Evolutionary conservation across 92 coral and sea anemone genomes (phyloP).

Genomic region (Epizoanthus stellaris): DNA sequence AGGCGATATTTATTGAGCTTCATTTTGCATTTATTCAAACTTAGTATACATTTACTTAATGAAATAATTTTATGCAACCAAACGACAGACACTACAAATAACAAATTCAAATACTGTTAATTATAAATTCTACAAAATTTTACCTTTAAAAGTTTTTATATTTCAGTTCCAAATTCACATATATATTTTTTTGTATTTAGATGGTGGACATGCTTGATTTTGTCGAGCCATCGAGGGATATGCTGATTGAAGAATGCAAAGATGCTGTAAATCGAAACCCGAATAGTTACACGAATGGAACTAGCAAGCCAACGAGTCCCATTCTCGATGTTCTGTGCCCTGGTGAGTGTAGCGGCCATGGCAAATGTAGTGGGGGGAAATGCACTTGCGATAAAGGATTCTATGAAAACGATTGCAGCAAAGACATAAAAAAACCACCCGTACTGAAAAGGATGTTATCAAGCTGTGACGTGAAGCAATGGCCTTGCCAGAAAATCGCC

Average conservation of each 20-base stretch:
- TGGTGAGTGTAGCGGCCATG: neutral
- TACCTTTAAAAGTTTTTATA: too few species aligned
- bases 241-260: neutral
- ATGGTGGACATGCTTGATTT: neutral
- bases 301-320: neutral
- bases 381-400: neutral
- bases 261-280: neutral
- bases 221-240: neutral
- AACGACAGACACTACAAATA: too few species aligned
- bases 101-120: too few species aligned
- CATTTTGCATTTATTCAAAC: too few species aligned
- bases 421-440: neutral
- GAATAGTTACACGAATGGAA: neutral
- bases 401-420: slow-evolving; percentile 7
- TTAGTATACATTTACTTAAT: too few species aligned
- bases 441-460: neutral
- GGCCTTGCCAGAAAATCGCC: slow-evolving; percentile 1
- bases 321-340: neutral
- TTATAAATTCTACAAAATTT: too few species aligned
- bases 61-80: too few species aligned
- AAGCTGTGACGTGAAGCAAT: neutral
- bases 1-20: too few species aligned
- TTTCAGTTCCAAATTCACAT: too few species aligned
- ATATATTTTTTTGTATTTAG: neutral
- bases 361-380: neutral